Base-by-base conservation (phyloP, 1,140 invertebrate species). In the Melipona quadrifasciata region DNA sequence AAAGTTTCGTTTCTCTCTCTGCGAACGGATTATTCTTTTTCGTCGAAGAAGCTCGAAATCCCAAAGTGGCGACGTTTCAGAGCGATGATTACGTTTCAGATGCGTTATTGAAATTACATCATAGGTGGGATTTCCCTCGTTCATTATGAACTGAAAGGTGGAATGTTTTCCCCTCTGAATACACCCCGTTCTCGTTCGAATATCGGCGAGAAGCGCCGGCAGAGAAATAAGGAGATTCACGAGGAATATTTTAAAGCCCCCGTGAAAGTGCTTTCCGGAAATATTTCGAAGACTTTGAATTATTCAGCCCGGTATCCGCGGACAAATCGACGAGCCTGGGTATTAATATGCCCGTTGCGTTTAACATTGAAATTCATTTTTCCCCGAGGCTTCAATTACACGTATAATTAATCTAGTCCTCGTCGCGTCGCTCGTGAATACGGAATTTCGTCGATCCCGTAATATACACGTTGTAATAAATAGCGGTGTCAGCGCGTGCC, bases 301-400 rank as follows among this genome's bases (percentile, higher is more conserved):
- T 55, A 84, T 84, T 80, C 82, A 80, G 55, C 1, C 39, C 65
- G 57, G 16, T 78, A 71, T 71, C 55, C 31, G 58, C 19, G 16
- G 39, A 77, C 58, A 47, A 39, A 21, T 64, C 27, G 19, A 61
- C 24, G n/a, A 3, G 19, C 10, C 24, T 6, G 8, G 39, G 19
- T 72, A 80, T 84, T 80, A 84, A 73, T 65, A 84, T 84, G 82
- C 82, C 24, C 68, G 68, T 70, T 16, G 67, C 82, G 82, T 84
- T 72, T 80, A 71, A 73, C 76, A 80, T 84, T 84, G 77, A 84
- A 80, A 80, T 84, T 80, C 82, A 84, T 84, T 84, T 84, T 84
- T 84, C 76, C 31, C 55, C 67, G 57, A 24, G 57, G 17, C 47
- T 84, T 51, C 55, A 72, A 80, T 80, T 78, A 84, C 75, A 34